Base-by-base conservation (phyloP, 2,113 vertebrate genomes). In the Varanus komodoensis region DNA sequence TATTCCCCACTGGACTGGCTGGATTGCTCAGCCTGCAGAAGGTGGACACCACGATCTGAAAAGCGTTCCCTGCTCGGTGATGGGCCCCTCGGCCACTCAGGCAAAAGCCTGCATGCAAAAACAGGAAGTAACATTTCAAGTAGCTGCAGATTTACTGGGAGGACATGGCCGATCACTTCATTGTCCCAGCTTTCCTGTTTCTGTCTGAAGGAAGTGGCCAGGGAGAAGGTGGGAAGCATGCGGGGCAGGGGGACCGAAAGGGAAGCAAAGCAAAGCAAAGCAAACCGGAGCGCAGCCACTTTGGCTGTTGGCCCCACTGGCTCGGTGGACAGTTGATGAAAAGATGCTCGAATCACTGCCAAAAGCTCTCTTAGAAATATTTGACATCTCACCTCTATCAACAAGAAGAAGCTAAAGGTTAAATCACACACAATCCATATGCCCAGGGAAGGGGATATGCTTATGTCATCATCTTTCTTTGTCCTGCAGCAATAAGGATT, bases 301-400 rank as follows among this genome's bases (percentile, higher is more conserved):
- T 86, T 84, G 32, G 64, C 93, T 54, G 78, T 69, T 89, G 82
- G 69, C 67, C 87, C 8, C 21, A 81, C 87, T 91, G 77, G 84
- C 91, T 94, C 88, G 83, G 88, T 85, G 92, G 52, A 94, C 95
- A 86, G 94, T 92, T 90, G 89, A 93, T 88, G 93, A 96, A 97
- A 97, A 96, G 81, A 67, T 89, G 38, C 75, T 85, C 88, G 61
- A 95, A 93, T n/a, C 44, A 67, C 94, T 96, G 96, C 96, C 96
- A 97, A 92, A 94, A 88, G 17, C 87, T 94, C 1, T 0, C 90
- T 81, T 89, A 95, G 93, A 97, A 97, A 94, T 97, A 96, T 97
- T 96, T 97, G 97, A 97, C 97, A 96, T 97, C 95, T 97, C 95
- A 97, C 96, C 96, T 95, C 92, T 75, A 95, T 95, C 93, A 96